A percentile compares a stretch with the other conserved stretches of the same genome.
Conservation (phyloP, 2,888 invertebrate genomes). For the Tyria jacobaeae region DNA sequence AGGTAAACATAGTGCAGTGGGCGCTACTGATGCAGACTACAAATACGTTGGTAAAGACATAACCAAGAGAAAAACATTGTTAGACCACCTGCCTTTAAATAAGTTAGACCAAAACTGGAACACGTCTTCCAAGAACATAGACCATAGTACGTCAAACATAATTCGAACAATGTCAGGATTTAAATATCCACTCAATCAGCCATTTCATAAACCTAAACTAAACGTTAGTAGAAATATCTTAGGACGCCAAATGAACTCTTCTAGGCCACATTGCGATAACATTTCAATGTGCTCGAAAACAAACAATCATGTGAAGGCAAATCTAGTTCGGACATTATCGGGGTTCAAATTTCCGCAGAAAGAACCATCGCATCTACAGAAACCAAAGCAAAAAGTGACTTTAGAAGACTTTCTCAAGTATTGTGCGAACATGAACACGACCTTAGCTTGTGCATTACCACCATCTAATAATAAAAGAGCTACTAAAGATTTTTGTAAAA, state of each 20-base stretch:
- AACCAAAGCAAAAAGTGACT: neutral
- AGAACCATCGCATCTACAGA: neutral
- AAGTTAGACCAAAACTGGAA: neutral
- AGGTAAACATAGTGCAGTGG: neutral
- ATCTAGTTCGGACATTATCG: conserved; percentile 10
- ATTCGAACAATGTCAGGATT: neutral
- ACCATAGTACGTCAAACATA: neutral
- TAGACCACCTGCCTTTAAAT: neutral
- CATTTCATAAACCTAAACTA: neutral
- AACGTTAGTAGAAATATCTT: neutral
- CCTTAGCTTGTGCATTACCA: neutral
- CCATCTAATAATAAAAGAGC: neutral
- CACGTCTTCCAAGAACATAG: neutral
- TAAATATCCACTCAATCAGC: neutral
- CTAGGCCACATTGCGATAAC: neutral
- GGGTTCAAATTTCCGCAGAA: conserved; percentile 6
- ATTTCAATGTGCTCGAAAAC: conserved; percentile 2
- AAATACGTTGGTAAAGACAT: neutral
- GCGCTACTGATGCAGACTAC: neutral
- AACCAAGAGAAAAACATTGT: neutral
- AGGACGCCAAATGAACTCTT: neutral
- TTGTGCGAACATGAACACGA: neutral
- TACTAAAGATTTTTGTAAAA: neutral
- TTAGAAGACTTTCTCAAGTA: conserved; percentile 2
- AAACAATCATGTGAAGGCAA: conserved; percentile 8